Evolutionary conservation across 2,113 vertebrate species (phyloP), one percentile per base, ranked within the genome.

Genomic region (Ammodytes marinus): DNA sequence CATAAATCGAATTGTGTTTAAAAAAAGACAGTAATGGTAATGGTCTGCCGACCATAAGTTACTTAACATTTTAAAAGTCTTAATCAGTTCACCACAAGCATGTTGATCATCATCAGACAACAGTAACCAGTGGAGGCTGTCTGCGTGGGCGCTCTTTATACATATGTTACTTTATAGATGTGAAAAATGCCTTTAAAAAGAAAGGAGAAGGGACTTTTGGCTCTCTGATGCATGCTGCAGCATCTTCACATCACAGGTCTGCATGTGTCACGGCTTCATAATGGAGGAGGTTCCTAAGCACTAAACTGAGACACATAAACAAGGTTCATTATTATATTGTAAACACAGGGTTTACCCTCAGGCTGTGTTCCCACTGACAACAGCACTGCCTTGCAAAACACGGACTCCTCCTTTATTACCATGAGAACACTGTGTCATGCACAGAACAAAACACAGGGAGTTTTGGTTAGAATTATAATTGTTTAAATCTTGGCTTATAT

Each of bases 311-410:
- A 64, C 50, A 58, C 7, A 37, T 54, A 19, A 14, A 67, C 68
- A 54, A 39, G 15, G 35, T 58, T 45, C 27, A 60, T 17, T 43
- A 66, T 54, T 66, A 46, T 17, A 43, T 61, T 54, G 27, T 52
- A 72, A 80, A 68, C 40, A 66, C 35, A 59, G 10, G 35, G 19
- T 57, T 61, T n/a, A 40, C 69, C 61, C 53, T 71, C 19, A 74
- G 68, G 77, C 14, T 27, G 17, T 8, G 45, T 60, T 60, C 66
- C 52, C 14, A 70, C 14, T 46, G 15, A 70, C 58, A 8, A 54
- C 63, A 73, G 35, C 50, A 45, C 6, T 2, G 45, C 2, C 1
- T 11, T 15, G 64, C 49, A 53, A 43, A 52, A 35, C 35, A 53
- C 3, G 0, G 45, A 50, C 35, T 35, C 5, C 40, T 19, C 10